These are phyloP conservation scores for Glomeris maerens DNA, from an alignment of 1,140 invertebrate species.

Conservation along the genomic window DNA sequence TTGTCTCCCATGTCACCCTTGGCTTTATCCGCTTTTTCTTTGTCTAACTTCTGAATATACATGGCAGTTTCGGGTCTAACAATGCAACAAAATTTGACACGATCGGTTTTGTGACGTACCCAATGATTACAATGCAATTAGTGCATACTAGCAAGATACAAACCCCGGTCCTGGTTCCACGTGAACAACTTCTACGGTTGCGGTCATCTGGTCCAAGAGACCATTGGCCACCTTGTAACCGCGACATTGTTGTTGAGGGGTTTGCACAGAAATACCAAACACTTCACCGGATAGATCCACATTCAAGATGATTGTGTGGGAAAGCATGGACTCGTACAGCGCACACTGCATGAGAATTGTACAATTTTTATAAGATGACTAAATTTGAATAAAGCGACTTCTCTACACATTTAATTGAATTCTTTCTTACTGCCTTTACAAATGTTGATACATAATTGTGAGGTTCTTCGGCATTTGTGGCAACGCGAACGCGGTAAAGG, in stretches of 20 bases:
- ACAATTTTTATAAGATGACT: not conserved
- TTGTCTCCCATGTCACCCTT: conserved; percentile 82
- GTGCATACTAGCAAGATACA: not conserved
- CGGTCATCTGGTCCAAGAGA: conserved; percentile 42
- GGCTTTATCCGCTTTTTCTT: conserved; percentile 74
- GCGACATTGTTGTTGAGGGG: conserved; percentile 20
- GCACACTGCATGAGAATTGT: conserved; percentile 38
- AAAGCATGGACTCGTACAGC: conserved; percentile 44
- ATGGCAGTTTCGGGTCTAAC: conserved; percentile 74
- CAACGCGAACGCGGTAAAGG: conserved; percentile 58
- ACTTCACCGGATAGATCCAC: conserved; percentile 54
- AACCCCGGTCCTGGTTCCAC: conserved; percentile 55
- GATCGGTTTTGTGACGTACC: conserved; percentile 2
- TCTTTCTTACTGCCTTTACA: conserved; percentile 53
- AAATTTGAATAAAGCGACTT: conserved; percentile 9
- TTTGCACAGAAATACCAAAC: conserved; percentile 45
- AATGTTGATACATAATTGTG: conserved; percentile 56
- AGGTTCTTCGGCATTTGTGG: conserved; percentile 47
- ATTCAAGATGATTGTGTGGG: conserved; percentile 54
- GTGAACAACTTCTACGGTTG: conserved; percentile 53
- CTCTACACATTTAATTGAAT: not conserved
- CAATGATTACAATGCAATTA: conserved; percentile 6
- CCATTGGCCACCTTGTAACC: conserved; percentile 18
- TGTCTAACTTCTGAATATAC: conserved; percentile 80
- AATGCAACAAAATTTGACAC: conserved; percentile 9